These are phyloP conservation scores for Cantharis nigra DNA, from an alignment of 2,888 invertebrate genomes.

Conservation along the genomic window DNA sequence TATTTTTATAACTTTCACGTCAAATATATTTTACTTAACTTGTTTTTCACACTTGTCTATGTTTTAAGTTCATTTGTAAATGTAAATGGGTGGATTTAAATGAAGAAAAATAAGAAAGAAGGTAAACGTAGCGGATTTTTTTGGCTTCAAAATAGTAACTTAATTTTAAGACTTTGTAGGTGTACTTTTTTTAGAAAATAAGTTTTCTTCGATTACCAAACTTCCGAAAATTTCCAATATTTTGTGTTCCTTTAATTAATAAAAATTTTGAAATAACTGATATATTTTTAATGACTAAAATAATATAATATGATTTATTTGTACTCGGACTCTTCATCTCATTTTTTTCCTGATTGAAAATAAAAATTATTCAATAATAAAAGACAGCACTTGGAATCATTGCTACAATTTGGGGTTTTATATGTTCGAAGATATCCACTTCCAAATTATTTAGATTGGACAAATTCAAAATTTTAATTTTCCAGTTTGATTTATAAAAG, in stretches of 20 bases:
- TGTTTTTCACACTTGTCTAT: background rate
- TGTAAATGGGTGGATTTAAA: background rate
- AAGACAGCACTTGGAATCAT: too few species aligned
- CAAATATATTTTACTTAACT: background rate
- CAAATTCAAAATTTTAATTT: too few species aligned
- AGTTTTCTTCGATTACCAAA: background rate
- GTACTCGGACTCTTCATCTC: background rate
- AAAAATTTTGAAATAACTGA: background rate
- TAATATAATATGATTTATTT: background rate
- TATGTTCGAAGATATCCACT: too few species aligned
- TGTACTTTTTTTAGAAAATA: background rate
- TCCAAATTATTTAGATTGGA: too few species aligned
- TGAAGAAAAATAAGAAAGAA: background rate
- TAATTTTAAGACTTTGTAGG: background rate
- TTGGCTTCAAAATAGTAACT: background rate
- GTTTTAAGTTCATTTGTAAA: background rate
- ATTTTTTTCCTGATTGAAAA: background rate
- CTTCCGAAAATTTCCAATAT: background rate
- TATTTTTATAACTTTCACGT: background rate
- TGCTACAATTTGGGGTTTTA: too few species aligned
- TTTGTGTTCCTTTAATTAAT: background rate
- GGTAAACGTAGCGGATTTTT: background rate
- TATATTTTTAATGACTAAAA: background rate
- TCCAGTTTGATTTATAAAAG: too few species aligned
- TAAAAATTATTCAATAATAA: too few species aligned